Evolutionary conservation across 2,888 invertebrate species (phyloP).

Genomic region (Perizoma affinitatum): DNA sequence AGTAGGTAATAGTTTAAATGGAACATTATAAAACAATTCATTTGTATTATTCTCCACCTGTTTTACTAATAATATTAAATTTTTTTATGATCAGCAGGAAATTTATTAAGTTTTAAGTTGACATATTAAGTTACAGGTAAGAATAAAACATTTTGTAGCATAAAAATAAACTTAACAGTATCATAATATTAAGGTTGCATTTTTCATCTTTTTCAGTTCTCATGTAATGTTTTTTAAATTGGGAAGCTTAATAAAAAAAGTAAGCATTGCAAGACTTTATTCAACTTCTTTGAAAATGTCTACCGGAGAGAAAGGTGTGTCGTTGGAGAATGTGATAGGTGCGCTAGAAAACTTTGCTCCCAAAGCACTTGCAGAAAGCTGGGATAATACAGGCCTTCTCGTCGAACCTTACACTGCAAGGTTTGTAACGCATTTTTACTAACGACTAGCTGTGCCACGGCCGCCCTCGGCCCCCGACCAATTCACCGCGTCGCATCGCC

Average conservation of each 20-base stretch:
- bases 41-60: neutral
- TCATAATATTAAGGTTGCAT: neutral
- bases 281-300: conserved; percentile 56
- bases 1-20: conserved; percentile 17
- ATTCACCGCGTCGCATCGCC: no score
- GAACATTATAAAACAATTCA: neutral
- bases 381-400: conserved; percentile 98
- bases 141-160: neutral
- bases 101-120: neutral
- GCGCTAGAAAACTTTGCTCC: conserved; percentile 89
- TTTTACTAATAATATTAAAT: neutral
- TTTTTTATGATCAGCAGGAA: no score
- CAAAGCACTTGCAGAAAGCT: conserved; percentile 88
- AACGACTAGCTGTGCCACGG: no score
- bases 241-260: conserved; percentile 49
- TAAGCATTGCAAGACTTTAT: conserved; percentile 46
- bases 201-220: conserved; percentile 47
- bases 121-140: conserved; percentile 10
- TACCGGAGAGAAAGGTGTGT: conserved; percentile 67
- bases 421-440: conserved; percentile 46
- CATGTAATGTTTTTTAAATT: conserved; percentile 67
- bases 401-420: conserved; percentile 89
- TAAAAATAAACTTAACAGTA: no score
- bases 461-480: no score
- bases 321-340: conserved; percentile 79